Conservation (phyloP, 2,797 vertebrate species). For the Selene dorsalis region DNA sequence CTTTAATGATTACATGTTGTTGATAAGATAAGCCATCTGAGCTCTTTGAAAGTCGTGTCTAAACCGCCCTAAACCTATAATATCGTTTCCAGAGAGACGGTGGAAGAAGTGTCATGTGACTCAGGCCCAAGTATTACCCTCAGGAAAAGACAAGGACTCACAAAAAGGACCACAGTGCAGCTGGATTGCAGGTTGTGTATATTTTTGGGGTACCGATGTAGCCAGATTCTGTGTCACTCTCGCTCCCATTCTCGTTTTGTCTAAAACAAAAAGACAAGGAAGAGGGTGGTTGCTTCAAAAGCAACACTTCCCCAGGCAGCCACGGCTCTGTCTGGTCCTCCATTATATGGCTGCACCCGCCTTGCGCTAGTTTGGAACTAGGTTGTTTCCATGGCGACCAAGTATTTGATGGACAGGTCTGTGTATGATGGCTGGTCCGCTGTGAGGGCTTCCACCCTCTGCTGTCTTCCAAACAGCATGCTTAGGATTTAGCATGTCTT, state of each 20-base stretch:
- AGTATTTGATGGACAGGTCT: conserved; percentile 79
- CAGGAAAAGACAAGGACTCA: conserved; percentile 8
- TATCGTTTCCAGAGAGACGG: conserved; percentile 35
- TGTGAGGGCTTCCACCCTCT: conserved; percentile 51
- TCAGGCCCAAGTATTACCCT: conserved; percentile 27
- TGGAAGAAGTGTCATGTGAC: conserved; percentile 5
- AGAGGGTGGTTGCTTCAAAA: conserved; percentile 65
- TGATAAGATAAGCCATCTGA: conserved; percentile 63
- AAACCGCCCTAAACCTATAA: conserved; percentile 40
- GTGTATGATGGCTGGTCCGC: conserved; percentile 67
- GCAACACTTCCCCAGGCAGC: conserved; percentile 64
- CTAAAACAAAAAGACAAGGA: conserved; percentile 59
- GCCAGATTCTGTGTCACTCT: conserved; percentile 35
- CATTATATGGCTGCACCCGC: conserved; percentile 65
- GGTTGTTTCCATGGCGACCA: conserved; percentile 83
- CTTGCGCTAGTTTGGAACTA: conserved; percentile 74
- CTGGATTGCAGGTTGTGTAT: conserved; percentile 28
- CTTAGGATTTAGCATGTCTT: conserved; percentile 42
- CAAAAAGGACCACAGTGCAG: conserved; percentile 12
- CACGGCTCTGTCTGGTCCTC: conserved; percentile 69
- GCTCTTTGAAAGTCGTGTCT: conserved; percentile 42
- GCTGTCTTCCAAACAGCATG: conserved; percentile 42
- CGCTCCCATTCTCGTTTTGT: conserved; percentile 41
- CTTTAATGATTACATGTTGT: conserved; percentile 63
- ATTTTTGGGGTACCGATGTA: conserved; percentile 23